These are phyloP conservation scores for Gymnocypris eckloni DNA, from an alignment of 2,797 vertebrate species.

Conservation along the genomic window DNA sequence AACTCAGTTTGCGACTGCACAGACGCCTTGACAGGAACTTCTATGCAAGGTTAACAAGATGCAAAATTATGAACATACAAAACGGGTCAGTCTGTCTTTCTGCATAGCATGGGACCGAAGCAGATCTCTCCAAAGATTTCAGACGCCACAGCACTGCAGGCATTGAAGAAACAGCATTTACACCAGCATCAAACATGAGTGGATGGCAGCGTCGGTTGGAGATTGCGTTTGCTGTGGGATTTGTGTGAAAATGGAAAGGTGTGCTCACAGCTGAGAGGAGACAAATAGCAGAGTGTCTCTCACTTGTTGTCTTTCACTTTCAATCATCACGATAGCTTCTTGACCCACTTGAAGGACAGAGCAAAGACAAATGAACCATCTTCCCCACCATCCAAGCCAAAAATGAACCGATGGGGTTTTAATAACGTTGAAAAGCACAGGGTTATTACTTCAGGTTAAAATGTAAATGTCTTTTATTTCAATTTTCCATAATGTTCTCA, in stretches of 20 bases:
- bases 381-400: neutral
- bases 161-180: slow-evolving; percentile 35
- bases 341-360: neutral
- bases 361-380: neutral
- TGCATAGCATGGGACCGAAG: slow-evolving; percentile 16
- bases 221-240: slow-evolving; percentile 19
- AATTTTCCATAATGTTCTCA: neutral
- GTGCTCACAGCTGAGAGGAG: slow-evolving; percentile 23
- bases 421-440: neutral
- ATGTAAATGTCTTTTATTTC: slow-evolving; percentile 11
- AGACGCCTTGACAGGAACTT: slow-evolving; percentile 49
- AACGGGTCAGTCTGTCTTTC: slow-evolving; percentile 36
- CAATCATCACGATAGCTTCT: slow-evolving; percentile 25
- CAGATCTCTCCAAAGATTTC: slow-evolving; percentile 43
- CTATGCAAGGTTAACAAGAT: slow-evolving; percentile 59
- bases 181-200: slow-evolving; percentile 7
- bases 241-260: slow-evolving; percentile 44
- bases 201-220: neutral
- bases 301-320: slow-evolving; percentile 28
- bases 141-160: slow-evolving; percentile 22
- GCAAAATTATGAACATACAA: slow-evolving; percentile 56
- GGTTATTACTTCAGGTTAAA: neutral
- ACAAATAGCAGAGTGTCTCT: slow-evolving; percentile 26
- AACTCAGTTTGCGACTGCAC: slow-evolving; percentile 31
- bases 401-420: neutral